phyloP scores from a whole-genome alignment of 2,888 invertebrate species.

The Lacanobia oleracea region DNA sequence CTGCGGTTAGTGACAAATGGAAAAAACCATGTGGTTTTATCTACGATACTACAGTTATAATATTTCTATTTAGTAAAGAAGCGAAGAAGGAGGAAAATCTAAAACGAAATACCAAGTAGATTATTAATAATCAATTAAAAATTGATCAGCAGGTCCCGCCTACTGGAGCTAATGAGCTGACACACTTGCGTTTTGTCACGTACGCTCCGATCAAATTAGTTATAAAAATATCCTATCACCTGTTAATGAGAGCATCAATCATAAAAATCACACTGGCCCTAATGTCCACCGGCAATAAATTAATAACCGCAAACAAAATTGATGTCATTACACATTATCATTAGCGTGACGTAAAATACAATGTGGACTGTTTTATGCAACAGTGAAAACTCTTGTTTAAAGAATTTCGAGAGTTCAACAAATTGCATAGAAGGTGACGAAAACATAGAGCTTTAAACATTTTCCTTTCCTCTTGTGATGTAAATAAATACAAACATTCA shows the following conservation, averaged over 20 bases:
- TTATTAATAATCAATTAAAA: slow-evolving; percentile 80
- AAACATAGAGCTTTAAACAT: slow-evolving; percentile 7
- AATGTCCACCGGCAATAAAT: slow-evolving; percentile 78
- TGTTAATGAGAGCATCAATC: slow-evolving; percentile 79
- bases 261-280: slow-evolving; percentile 79
- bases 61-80: background rate
- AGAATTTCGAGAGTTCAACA: slow-evolving; percentile 2
- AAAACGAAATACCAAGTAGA: slow-evolving; percentile 69
- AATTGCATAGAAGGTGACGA: slow-evolving; percentile 6
- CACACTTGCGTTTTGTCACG: slow-evolving; percentile 85
- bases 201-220: slow-evolving; percentile 76
- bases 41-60: background rate
- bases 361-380: slow-evolving; percentile 69
- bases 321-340: slow-evolving; percentile 67
- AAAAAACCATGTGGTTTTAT: slow-evolving; percentile 14
- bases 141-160: slow-evolving; percentile 69
- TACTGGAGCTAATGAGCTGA: slow-evolving; percentile 75
- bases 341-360: slow-evolving; percentile 68
- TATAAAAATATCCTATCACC: slow-evolving; percentile 71
- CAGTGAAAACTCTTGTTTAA: slow-evolving; percentile 9
- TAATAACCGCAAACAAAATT: slow-evolving; percentile 74
- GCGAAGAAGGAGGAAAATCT: slow-evolving; percentile 78
- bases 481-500: slow-evolving; percentile 55
- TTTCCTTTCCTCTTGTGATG: slow-evolving; percentile 33
- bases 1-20: slow-evolving; percentile 5